Percentiles rank a stretch among this genome's conserved stretches.
These are phyloP conservation scores for Philereme vetulata DNA, from an alignment of 2,888 invertebrate genomes.

Conservation along the genomic window DNA sequence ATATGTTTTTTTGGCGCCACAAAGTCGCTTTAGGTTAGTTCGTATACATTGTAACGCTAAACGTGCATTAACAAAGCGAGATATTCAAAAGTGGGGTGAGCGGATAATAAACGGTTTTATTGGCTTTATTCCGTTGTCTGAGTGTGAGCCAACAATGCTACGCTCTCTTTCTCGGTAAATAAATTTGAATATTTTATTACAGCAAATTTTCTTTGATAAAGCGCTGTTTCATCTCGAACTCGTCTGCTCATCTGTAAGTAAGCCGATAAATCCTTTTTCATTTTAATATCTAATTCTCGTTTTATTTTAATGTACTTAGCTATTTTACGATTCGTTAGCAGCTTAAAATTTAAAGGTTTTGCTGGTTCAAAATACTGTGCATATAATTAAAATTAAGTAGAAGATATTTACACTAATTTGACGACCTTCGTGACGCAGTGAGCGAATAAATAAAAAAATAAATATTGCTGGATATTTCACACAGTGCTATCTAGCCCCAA, in stretches of 20 bases:
- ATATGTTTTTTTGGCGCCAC: slow-evolving; percentile 62
- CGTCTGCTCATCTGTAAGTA: slow-evolving; percentile 15
- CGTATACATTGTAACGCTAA: slow-evolving; percentile 47
- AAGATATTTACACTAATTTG: no score
- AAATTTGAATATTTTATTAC: slow-evolving; percentile 52
- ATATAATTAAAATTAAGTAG: no score
- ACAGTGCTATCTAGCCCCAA: no score
- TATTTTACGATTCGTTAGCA: slow-evolving; percentile 6
- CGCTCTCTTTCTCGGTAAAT: slow-evolving; percentile 53
- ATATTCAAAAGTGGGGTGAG: slow-evolving; percentile 67
- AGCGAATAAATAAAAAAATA: no score
- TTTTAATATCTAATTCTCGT: slow-evolving; percentile 21
- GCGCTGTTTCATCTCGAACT: slow-evolving; percentile 28
- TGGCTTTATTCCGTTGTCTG: slow-evolving; percentile 60
- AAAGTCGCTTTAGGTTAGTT: slow-evolving; percentile 50
- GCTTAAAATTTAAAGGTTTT: neutral
- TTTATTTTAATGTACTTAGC: slow-evolving; percentile 12
- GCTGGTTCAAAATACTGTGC: no score
- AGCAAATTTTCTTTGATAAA: slow-evolving; percentile 32
- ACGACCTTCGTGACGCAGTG: no score
- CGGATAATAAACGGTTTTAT: slow-evolving; percentile 74
- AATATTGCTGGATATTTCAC: no score
- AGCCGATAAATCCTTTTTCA: slow-evolving; percentile 25
- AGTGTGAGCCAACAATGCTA: slow-evolving; percentile 54
- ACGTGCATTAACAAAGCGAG: slow-evolving; percentile 62